phyloP scores from a whole-genome alignment of 2,113 vertebrate genomes.

The Pachycephala philippinensis region DNA sequence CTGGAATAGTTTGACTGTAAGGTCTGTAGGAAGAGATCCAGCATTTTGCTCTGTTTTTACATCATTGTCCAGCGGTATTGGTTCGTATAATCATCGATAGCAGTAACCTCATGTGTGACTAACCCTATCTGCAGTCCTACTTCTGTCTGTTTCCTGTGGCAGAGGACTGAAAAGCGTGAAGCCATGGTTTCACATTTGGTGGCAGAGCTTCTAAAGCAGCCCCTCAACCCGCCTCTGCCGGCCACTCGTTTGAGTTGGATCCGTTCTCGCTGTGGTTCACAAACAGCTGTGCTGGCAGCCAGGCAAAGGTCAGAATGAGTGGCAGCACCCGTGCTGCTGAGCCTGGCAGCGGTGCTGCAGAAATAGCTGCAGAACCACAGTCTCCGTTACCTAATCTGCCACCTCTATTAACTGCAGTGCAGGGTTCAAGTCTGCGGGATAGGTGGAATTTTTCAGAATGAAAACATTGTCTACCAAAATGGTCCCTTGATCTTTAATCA shows the following conservation, averaged over 20 bases:
- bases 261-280: neutral
- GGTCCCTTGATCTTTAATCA: neutral
- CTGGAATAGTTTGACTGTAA: neutral
- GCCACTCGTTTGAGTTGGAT: neutral
- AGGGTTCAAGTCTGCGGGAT: neutral
- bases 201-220: neutral
- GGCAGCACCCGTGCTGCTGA: slow-evolving; percentile 6
- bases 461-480: neutral
- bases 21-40: neutral
- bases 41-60: neutral
- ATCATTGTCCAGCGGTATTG: neutral
- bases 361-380: slow-evolving; percentile 53
- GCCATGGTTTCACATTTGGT: neutral
- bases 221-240: neutral
- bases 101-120: neutral
- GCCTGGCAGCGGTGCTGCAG: slow-evolving; percentile 24
- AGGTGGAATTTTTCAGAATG: neutral
- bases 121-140: neutral
- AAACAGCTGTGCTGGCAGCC: slow-evolving; percentile 34
- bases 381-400: slow-evolving; percentile 35
- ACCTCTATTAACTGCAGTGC: neutral
- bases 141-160: neutral
- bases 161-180: neutral
- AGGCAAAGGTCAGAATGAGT: slow-evolving; percentile 53
- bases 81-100: neutral